These are phyloP conservation scores for Congeria kusceri DNA, from an alignment of 2,888 invertebrate species.

Conservation along the genomic window DNA sequence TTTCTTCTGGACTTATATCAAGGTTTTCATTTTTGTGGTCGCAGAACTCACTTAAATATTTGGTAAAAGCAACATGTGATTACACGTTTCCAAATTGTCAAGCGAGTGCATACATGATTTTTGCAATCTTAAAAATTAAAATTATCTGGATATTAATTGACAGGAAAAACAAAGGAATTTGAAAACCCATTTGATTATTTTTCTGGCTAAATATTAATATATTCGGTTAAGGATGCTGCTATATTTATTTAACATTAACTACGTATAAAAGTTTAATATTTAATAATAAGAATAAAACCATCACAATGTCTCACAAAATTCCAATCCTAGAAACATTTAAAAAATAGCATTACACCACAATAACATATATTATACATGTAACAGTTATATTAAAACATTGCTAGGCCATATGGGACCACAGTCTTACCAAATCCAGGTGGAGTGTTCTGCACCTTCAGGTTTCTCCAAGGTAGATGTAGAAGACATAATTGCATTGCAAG, in stretches of 20 bases:
- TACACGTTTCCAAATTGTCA: too few relatives aligned
- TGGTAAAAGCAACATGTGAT: too few relatives aligned
- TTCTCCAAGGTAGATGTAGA: constrained; percentile 64
- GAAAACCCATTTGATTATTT: too few relatives aligned
- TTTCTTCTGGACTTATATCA: constrained; percentile 72
- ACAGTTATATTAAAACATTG: background rate
- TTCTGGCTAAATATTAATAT: too few relatives aligned
- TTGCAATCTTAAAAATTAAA: too few relatives aligned
- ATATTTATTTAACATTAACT: background rate
- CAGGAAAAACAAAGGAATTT: too few relatives aligned
- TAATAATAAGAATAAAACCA: background rate
- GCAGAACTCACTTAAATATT: constrained; percentile 59
- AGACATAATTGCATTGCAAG: constrained; percentile 76
- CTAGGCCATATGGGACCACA: background rate
- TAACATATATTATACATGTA: background rate
- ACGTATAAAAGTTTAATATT: background rate
- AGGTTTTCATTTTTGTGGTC: constrained; percentile 64
- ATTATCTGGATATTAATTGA: too few relatives aligned
- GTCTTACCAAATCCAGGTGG: constrained; percentile 73
- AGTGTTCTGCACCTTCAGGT: constrained; percentile 64
- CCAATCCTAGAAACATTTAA: background rate
- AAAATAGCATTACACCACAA: background rate
- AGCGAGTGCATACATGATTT: too few relatives aligned
- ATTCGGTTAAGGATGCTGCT: too few relatives aligned
- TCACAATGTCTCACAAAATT: background rate